phyloP scores from a whole-genome alignment of 1,140 invertebrate species.

The Diuraphis noxia region DNA sequence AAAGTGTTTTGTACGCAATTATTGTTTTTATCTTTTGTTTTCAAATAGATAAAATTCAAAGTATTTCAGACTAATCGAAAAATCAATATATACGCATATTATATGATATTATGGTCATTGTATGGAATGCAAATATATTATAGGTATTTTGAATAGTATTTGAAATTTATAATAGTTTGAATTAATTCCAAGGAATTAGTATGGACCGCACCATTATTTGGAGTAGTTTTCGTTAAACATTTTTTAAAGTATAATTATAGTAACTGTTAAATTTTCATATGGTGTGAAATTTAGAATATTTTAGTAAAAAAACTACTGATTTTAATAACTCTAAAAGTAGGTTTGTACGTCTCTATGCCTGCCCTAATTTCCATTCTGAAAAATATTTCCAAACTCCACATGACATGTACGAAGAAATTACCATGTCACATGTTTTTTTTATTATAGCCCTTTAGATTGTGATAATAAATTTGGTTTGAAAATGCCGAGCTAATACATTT shows the following conservation, averaged over 20 bases:
- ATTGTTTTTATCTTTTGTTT: not conserved
- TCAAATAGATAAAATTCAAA: not conserved
- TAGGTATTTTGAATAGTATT: not conserved
- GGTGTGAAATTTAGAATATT: not conserved
- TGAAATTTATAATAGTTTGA: not conserved
- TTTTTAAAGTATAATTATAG: not conserved
- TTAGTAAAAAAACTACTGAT: not conserved
- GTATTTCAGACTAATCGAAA: not conserved
- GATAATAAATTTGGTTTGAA: not conserved
- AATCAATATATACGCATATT: not conserved
- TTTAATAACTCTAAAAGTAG: not conserved
- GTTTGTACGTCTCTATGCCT: not conserved
- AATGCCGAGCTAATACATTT: not conserved
- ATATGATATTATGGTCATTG: not conserved
- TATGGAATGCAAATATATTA: not conserved
- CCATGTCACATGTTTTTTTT: not conserved
- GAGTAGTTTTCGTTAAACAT: not conserved
- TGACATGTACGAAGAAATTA: not conserved
- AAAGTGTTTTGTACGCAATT: not conserved
- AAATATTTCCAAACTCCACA: not conserved
- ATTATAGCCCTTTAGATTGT: not conserved
- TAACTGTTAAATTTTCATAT: not conserved
- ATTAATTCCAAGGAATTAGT: not conserved
- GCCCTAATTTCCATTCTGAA: not conserved
- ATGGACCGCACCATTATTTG: not conserved